A percentile compares a stretch with the other conserved stretches of the same genome.
phyloP scores from a whole-genome alignment of 2,797 vertebrate species.

The Pangasius krempfi region DNA sequence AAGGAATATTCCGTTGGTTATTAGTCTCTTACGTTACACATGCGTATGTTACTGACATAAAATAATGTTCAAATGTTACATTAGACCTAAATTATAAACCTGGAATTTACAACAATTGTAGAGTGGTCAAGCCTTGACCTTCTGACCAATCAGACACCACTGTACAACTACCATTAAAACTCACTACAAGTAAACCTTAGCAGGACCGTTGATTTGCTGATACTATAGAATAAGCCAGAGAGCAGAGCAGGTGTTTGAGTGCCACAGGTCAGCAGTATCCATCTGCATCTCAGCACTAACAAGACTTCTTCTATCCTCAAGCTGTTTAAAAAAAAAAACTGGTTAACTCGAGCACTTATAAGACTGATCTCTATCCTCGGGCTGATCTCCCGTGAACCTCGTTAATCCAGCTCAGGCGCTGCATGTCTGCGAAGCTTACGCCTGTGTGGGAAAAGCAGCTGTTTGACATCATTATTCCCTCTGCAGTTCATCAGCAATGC shows the following conservation, averaged over 20 bases:
- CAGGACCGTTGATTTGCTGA: background rate
- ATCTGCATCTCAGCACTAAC: conserved; percentile 41
- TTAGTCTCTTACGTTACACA: background rate
- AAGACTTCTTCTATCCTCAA: conserved; percentile 15
- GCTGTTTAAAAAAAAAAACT: background rate
- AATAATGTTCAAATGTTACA: background rate
- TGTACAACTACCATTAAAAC: background rate
- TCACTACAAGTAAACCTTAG: background rate
- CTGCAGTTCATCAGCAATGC: conserved; percentile 46
- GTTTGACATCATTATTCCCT: conserved; percentile 47
- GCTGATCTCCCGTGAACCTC: conserved; percentile 1
- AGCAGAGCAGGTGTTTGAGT: conserved; percentile 49
- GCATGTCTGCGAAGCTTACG: background rate
- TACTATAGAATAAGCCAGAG: background rate
- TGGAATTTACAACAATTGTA: background rate
- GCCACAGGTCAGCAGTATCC: conserved; percentile 19
- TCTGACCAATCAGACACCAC: background rate
- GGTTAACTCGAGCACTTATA: conserved; percentile 28
- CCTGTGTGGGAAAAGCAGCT: conserved; percentile 36
- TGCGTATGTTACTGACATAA: background rate
- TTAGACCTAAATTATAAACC: background rate
- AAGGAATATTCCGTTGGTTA: background rate
- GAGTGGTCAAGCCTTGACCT: background rate
- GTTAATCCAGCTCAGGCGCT: conserved; percentile 43
- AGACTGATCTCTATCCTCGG: conserved; percentile 34